Conservation (phyloP, 2,888 invertebrate genomes). For the Eupsilia transversa region DNA sequence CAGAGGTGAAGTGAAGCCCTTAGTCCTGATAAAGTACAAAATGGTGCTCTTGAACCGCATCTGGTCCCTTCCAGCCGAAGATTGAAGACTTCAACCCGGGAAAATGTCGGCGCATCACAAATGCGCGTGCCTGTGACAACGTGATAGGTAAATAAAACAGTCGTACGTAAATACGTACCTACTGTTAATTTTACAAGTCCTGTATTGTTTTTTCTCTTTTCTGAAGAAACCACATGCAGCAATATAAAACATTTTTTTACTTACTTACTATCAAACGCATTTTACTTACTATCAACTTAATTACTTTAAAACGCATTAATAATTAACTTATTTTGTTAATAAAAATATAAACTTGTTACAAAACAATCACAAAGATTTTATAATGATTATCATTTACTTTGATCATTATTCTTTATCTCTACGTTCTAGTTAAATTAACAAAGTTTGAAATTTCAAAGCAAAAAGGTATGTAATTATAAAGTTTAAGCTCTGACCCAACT, state of each 20-base stretch:
- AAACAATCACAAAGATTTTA: constrained; percentile 31
- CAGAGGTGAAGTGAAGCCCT: not conserved
- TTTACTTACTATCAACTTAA: too few relatives aligned
- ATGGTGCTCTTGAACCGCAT: too few relatives aligned
- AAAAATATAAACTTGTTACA: not conserved
- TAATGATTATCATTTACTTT: constrained; percentile 51
- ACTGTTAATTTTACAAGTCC: not conserved
- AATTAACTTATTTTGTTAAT: not conserved
- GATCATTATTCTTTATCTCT: constrained; percentile 58
- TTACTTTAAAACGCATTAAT: not conserved
- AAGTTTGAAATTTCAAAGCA: constrained; percentile 66
- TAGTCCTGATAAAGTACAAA: not conserved
- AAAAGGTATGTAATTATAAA: constrained; percentile 67
- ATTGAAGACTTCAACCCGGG: too few relatives aligned
- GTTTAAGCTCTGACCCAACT: constrained; percentile 62
- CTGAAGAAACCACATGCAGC: not conserved
- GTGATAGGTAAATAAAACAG: not conserved
- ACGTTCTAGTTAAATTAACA: constrained; percentile 58
- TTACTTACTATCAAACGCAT: not conserved
- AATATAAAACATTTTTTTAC: not conserved
- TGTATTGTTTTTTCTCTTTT: not conserved
- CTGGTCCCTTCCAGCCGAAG: too few relatives aligned
- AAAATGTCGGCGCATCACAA: too few relatives aligned
- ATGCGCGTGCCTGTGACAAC: too few relatives aligned
- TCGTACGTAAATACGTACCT: not conserved